phyloP scores from a whole-genome alignment of 1,140 invertebrate genomes.

The Hylaeus anthracinus region DNA sequence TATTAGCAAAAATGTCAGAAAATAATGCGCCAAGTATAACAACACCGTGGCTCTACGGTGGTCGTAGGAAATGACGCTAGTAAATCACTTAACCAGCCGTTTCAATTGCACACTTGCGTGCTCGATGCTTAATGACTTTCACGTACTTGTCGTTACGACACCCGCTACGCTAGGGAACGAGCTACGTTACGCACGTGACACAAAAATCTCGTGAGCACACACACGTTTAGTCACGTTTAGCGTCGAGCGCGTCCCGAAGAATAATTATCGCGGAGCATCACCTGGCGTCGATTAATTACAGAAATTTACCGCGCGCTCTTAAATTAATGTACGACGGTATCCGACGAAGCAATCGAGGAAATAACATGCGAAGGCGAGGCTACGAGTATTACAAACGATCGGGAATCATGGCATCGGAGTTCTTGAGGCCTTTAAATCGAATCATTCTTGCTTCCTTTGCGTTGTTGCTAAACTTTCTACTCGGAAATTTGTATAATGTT shows the following conservation, averaged over 20 bases:
- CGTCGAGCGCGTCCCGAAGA: background rate
- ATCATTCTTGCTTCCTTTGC: too few species aligned
- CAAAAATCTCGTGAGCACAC: conserved; percentile 37
- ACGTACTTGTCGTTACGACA: conserved; percentile 60
- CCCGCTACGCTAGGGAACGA: conserved; percentile 34
- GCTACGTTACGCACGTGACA: conserved; percentile 19
- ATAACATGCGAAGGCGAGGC: background rate
- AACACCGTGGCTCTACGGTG: background rate
- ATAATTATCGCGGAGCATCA: conserved; percentile 21
- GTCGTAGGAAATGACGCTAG: conserved; percentile 31
- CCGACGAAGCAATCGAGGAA: background rate
- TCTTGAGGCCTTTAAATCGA: too few species aligned
- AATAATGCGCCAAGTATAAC: background rate
- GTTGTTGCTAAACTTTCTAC: too few species aligned
- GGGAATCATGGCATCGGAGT: too few species aligned
- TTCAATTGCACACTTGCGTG: conserved; percentile 57
- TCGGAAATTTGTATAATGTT: too few species aligned
- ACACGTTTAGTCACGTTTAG: conserved; percentile 29
- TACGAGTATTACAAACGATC: background rate
- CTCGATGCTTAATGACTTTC: conserved; percentile 57
- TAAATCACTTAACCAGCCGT: conserved; percentile 57
- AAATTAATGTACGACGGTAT: background rate
- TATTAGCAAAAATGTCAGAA: background rate
- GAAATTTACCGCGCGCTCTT: background rate
- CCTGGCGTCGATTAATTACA: conserved; percentile 8